A percentile compares a stretch with the other conserved stretches of the same genome.
These are phyloP conservation scores for Osedax fenrisi DNA, from an alignment of 2,888 invertebrate species.

Conservation along the genomic window DNA sequence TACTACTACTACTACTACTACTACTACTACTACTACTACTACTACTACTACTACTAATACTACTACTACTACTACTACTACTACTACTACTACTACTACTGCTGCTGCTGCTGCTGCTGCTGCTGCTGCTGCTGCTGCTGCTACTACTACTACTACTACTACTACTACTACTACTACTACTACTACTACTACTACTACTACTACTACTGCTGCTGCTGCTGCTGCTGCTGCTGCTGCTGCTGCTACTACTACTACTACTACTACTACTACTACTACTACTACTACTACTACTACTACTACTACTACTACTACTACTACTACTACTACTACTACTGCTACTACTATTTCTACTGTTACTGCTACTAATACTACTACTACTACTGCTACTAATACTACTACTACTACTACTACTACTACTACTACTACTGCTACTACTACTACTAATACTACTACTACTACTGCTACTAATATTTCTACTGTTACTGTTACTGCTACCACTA, in stretches of 20 bases:
- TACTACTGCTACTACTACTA: no score
- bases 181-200: constrained; percentile 33
- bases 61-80: constrained; percentile 31
- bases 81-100: constrained; percentile 32
- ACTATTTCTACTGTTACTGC: no score
- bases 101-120: no score
- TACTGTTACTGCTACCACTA: no score
- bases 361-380: no score
- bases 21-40: constrained; percentile 25
- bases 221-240: no score
- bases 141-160: constrained; percentile 33
- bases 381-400: no score
- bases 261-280: constrained; percentile 34
- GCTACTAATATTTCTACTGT: no score
- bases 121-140: constrained; percentile 27
- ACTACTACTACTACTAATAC: no score
- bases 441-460: no score
- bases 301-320: constrained; percentile 26
- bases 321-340: not conserved
- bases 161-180: constrained; percentile 30
- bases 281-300: constrained; percentile 30
- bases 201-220: no score
- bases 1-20: not conserved
- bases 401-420: no score
- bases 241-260: constrained; percentile 32